Evolutionary conservation across 2,888 invertebrate genomes (phyloP).

Genomic region (Amphipoea oculea): DNA sequence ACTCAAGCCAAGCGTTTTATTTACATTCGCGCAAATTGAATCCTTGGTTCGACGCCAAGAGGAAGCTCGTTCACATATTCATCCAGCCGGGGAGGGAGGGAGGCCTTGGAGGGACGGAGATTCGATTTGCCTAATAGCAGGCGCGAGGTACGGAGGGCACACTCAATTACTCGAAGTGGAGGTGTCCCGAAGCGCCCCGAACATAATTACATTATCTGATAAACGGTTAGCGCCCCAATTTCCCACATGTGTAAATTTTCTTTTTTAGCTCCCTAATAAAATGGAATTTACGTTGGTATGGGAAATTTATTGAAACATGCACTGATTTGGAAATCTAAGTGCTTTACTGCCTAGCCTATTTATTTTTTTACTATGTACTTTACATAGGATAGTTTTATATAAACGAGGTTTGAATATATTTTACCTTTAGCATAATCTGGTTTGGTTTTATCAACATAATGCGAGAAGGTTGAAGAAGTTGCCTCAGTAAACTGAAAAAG

Average conservation of each 20-base stretch:
- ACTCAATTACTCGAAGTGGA: conserved; percentile 89
- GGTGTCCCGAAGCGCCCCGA: conserved; percentile 86
- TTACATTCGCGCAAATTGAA: conserved; percentile 89
- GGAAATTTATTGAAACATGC: conserved; percentile 55
- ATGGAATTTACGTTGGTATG: conserved; percentile 55
- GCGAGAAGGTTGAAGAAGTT: not conserved
- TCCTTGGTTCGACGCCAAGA: conserved; percentile 87
- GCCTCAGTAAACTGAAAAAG: conserved; percentile 11
- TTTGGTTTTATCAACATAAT: not conserved
- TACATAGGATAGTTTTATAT: not conserved
- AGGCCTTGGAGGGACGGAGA: conserved; percentile 77
- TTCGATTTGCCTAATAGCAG: conserved; percentile 90
- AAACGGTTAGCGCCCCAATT: conserved; percentile 78
- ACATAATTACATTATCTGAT: conserved; percentile 90
- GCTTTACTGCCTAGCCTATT: conserved; percentile 9
- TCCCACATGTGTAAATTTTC: conserved; percentile 71
- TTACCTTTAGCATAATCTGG: not conserved
- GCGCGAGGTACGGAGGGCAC: conserved; percentile 80
- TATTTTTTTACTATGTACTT: not conserved
- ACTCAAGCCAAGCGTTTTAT: conserved; percentile 80
- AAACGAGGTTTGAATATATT: not conserved
- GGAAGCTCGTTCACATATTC: conserved; percentile 80
- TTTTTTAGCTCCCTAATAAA: conserved; percentile 69
- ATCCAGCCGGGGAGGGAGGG: conserved; percentile 66
- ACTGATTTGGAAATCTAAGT: conserved; percentile 54